Evolutionary conservation across 2,113 vertebrate species (phyloP).

Genomic region (Drymodes brunneopygia): DNA sequence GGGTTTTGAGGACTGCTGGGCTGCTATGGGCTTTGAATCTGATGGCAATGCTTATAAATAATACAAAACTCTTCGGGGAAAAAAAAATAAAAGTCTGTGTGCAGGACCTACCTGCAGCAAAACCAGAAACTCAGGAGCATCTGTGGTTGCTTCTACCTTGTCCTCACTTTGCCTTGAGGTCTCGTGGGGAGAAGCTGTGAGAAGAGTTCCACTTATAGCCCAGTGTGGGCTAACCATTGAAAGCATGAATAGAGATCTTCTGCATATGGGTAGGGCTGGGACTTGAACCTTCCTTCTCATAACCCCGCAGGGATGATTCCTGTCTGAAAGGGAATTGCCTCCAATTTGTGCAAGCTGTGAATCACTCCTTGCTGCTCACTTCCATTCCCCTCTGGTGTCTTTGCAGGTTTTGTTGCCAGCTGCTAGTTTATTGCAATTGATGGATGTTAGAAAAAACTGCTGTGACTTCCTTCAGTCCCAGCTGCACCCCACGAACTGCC

Average conservation of each 20-base stretch:
- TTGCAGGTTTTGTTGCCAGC: slow-evolving; percentile 90
- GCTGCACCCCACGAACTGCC: slow-evolving; percentile 93
- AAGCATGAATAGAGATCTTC: not conserved
- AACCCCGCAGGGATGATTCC: not conserved
- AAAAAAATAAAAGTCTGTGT: not conserved
- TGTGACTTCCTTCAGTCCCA: slow-evolving; percentile 95
- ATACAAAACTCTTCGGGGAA: not conserved
- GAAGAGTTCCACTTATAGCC: not conserved
- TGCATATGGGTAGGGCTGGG: not conserved
- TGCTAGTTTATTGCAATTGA: slow-evolving; percentile 90
- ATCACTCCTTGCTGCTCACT: not conserved
- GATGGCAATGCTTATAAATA: not conserved
- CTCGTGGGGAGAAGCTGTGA: not conserved
- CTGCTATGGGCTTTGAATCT: not conserved
- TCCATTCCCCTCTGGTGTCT: not conserved
- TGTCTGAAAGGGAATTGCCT: not conserved
- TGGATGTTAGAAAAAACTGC: slow-evolving; percentile 93
- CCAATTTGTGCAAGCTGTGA: not conserved
- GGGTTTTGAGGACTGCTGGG: not conserved
- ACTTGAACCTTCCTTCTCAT: not conserved
- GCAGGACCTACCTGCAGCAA: not conserved
- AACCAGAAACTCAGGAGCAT: not conserved
- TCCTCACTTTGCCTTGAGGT: not conserved
- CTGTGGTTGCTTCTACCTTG: not conserved
- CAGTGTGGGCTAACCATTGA: not conserved